Conservation (phyloP, 2,888 invertebrate species). For the Neoascia interrupta region DNA sequence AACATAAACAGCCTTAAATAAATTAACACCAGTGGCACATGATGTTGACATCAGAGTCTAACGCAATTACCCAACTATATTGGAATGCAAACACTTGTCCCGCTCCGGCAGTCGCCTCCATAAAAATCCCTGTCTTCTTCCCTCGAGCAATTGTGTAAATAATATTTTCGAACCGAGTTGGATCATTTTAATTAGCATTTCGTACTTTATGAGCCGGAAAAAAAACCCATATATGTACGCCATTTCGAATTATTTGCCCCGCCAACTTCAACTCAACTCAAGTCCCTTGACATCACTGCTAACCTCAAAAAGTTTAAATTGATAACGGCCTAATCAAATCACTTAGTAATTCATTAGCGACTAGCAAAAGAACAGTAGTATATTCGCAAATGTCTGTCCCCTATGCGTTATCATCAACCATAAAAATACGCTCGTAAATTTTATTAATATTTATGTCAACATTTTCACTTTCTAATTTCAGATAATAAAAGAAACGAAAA, state of each 20-base stretch:
- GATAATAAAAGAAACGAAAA: slow-evolving; percentile 13
- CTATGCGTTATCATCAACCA: background rate
- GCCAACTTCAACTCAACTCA: background rate
- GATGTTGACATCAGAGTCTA: background rate
- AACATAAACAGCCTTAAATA: background rate
- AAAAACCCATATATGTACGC: background rate
- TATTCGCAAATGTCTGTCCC: background rate
- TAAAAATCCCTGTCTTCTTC: background rate
- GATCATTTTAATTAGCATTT: slow-evolving; percentile 24
- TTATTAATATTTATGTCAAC: slow-evolving; percentile 2
- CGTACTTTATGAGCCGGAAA: background rate
- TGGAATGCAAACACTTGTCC: slow-evolving; percentile 8
- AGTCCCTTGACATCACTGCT: background rate
- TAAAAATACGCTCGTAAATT: background rate
- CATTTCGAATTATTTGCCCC: background rate
- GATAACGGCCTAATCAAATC: background rate
- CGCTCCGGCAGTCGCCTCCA: no score
- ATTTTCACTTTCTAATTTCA: slow-evolving; percentile 43
- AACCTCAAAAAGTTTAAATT: slow-evolving; percentile 1
- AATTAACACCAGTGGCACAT: background rate
- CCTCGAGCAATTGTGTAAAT: slow-evolving; percentile 1
- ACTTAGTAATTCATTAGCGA: no score
- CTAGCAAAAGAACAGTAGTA: no score
- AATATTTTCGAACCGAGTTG: slow-evolving; percentile 1
- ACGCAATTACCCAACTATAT: slow-evolving; percentile 3